Percentiles rank a stretch among this genome's conserved stretches.
These are phyloP conservation scores for Tribolium freemani DNA, from an alignment of 2,888 invertebrate genomes.

Conservation along the genomic window DNA sequence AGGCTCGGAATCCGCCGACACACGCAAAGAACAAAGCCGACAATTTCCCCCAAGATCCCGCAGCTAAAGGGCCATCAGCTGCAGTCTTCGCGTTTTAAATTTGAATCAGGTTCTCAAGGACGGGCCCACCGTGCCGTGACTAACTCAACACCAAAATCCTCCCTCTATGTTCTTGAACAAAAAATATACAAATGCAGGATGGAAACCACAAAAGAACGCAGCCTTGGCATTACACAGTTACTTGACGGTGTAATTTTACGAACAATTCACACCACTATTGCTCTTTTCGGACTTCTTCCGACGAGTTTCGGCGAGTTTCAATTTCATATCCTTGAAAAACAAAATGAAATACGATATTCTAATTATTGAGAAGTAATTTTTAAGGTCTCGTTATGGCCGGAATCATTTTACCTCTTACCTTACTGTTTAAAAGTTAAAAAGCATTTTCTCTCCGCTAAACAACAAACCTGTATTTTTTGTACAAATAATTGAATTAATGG, in stretches of 20 bases:
- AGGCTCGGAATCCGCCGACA: no score
- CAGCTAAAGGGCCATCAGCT: constrained; percentile 26
- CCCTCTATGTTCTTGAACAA: constrained; percentile 18
- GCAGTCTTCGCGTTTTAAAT: constrained; percentile 34
- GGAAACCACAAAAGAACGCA: constrained; percentile 11
- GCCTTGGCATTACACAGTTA: constrained; percentile 4
- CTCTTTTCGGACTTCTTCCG: background rate
- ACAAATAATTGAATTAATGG: no score
- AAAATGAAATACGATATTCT: no score
- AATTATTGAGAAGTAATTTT: no score
- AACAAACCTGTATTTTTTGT: no score
- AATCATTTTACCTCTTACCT: no score
- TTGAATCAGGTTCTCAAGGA: constrained; percentile 28
- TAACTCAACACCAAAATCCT: constrained; percentile 29
- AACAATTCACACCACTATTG: background rate
- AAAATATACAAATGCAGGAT: constrained; percentile 15
- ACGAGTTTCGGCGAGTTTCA: background rate
- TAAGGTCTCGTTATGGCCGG: no score
- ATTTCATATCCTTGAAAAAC: no score
- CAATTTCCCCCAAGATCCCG: constrained; percentile 18
- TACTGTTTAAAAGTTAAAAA: no score
- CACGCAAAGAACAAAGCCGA: constrained; percentile 27
- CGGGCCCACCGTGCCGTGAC: constrained; percentile 18
- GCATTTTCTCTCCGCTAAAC: no score
- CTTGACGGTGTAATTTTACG: constrained; percentile 2